Percentiles rank a stretch among this genome's conserved stretches.
These are phyloP conservation scores for Eidolon dupreanum DNA, from an alignment of 2,797 vertebrate species.

Conservation along the genomic window DNA sequence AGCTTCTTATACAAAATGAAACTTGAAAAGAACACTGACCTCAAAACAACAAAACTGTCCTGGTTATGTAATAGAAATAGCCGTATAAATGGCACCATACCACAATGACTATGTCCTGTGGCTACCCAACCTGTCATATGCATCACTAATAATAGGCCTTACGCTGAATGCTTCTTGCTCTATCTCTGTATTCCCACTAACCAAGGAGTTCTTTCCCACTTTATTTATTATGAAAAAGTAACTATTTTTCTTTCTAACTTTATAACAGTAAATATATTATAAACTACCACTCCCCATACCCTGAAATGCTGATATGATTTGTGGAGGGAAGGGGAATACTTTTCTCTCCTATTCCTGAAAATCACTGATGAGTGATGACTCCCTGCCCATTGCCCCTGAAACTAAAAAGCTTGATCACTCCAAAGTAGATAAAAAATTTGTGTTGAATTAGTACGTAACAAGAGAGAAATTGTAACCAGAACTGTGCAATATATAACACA, in stretches of 20 bases:
- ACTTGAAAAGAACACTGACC: background rate
- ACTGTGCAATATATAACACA: background rate
- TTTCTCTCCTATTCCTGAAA: conserved; percentile 22
- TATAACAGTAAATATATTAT: conserved; percentile 2
- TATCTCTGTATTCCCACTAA: background rate
- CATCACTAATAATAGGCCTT: background rate
- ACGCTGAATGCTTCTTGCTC: background rate
- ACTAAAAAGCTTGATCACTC: background rate
- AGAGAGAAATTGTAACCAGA: background rate
- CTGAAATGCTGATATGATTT: background rate
- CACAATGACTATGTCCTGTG: background rate
- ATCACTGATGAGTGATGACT: background rate
- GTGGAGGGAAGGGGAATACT: background rate
- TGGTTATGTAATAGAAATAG: background rate
- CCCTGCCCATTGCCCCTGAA: background rate
- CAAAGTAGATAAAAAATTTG: background rate
- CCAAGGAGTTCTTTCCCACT: background rate
- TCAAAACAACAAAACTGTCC: background rate
- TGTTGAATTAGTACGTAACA: background rate
- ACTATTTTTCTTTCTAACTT: conserved; percentile 19
- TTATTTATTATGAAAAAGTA: conserved; percentile 4
- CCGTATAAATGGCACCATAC: background rate
- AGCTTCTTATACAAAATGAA: background rate
- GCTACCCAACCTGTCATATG: background rate
- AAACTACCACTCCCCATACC: background rate